Conservation (phyloP, 2,888 invertebrate genomes). For the Vanessa cardui region DNA sequence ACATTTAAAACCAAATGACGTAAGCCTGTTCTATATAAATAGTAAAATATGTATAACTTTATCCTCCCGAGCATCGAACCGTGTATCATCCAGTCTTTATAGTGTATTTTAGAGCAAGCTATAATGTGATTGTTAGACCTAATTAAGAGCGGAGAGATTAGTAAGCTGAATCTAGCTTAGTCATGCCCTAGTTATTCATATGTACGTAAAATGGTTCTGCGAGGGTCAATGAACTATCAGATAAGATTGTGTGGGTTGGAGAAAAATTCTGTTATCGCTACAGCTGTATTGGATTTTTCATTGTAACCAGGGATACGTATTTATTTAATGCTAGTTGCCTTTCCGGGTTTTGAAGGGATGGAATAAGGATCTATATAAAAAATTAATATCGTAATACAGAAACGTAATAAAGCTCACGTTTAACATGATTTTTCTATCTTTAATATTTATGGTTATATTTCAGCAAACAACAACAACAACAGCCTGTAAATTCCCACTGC, state of each 20-base stretch:
- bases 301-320: too few relatives aligned
- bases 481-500: too few relatives aligned
- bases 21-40: neutral
- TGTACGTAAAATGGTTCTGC: conserved; percentile 22
- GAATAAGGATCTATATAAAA: too few relatives aligned
- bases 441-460: too few relatives aligned
- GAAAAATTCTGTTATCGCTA: neutral
- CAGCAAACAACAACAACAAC: too few relatives aligned
- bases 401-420: too few relatives aligned
- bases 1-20: neutral
- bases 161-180: conserved; percentile 22
- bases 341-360: too few relatives aligned
- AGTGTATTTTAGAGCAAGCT: conserved; percentile 3
- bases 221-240: conserved; percentile 13
- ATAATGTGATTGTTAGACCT: conserved; percentile 24
- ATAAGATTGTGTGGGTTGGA: conserved; percentile 14
- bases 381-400: too few relatives aligned
- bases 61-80: conserved; percentile 21
- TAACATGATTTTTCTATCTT: too few relatives aligned
- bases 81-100: conserved; percentile 16
- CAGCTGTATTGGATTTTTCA: too few relatives aligned
- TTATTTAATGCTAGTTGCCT: too few relatives aligned
- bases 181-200: conserved; percentile 24
- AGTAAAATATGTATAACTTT: conserved; percentile 11
- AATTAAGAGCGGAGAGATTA: conserved; percentile 24